These are phyloP conservation scores for Psix sp. DNA, from an alignment of 1,140 invertebrate genomes.

Conservation along the genomic window DNA sequence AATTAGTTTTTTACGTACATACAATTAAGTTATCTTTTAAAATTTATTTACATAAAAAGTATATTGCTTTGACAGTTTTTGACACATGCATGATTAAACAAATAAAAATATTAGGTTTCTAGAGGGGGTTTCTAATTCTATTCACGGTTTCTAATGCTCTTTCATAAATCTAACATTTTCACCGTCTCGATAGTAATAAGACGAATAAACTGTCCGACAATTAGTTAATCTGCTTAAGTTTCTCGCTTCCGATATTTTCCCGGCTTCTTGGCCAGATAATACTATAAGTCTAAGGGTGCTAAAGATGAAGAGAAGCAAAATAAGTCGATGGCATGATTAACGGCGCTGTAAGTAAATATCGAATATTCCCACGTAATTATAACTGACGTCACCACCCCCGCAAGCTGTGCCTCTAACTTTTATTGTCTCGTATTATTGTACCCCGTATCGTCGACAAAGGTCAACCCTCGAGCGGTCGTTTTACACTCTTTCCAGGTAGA, in stretches of 20 bases:
- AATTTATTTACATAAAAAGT: too few relatives aligned
- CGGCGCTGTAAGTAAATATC: slow-evolving; percentile 3
- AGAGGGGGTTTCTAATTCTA: too few relatives aligned
- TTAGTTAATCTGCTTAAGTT: slow-evolving; percentile 63
- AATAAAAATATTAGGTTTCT: too few relatives aligned
- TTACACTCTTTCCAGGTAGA: slow-evolving; percentile 55
- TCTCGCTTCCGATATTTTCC: slow-evolving; percentile 44
- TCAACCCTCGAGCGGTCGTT: slow-evolving; percentile 50
- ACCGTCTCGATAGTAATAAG: too few relatives aligned
- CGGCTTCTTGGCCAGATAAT: slow-evolving; percentile 58
- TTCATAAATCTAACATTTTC: too few relatives aligned
- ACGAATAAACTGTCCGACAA: too few relatives aligned
- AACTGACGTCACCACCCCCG: slow-evolving; percentile 35
- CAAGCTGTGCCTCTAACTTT: slow-evolving; percentile 48
- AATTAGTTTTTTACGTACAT: too few relatives aligned
- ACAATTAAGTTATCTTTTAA: too few relatives aligned
- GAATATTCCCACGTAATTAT: slow-evolving; percentile 55
- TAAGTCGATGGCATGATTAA: slow-evolving; percentile 16
- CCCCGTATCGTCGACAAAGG: slow-evolving; percentile 39
- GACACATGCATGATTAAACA: too few relatives aligned
- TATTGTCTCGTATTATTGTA: slow-evolving; percentile 29
- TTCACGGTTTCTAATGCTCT: too few relatives aligned
- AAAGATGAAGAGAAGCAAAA: background rate
- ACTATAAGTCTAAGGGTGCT: slow-evolving; percentile 13
- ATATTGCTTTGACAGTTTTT: too few relatives aligned